Conservation (phyloP, 92 coral and sea anemone species). For the Epizoanthus stellaris region DNA sequence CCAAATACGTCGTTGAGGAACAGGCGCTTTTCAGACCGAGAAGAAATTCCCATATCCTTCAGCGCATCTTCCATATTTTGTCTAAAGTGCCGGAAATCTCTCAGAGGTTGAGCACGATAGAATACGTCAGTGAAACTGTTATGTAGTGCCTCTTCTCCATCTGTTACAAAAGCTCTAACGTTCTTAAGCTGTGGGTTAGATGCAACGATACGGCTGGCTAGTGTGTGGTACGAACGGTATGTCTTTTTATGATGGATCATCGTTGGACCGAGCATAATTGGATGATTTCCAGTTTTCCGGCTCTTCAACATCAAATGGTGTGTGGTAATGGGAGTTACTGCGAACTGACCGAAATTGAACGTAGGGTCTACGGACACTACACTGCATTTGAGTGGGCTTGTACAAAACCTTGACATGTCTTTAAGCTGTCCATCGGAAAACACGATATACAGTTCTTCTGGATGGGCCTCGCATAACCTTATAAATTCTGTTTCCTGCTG, state of each 20-base stretch:
- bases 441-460: slow-evolving; percentile 38
- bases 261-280: slow-evolving; percentile 35
- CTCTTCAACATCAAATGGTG: slow-evolving; percentile 33
- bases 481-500: slow-evolving; percentile 37
- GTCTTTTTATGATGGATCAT: slow-evolving; percentile 48
- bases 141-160: slow-evolving; percentile 54
- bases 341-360: slow-evolving; percentile 40
- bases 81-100: slow-evolving; percentile 44
- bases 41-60: slow-evolving; percentile 40
- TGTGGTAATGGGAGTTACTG: slow-evolving; percentile 38
- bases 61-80: slow-evolving; percentile 53
- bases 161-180: slow-evolving; percentile 40
- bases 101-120: slow-evolving; percentile 28
- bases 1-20: slow-evolving; percentile 48
- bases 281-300: slow-evolving; percentile 47
- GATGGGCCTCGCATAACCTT: slow-evolving; percentile 43
- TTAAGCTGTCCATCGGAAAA: slow-evolving; percentile 33
- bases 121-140: slow-evolving; percentile 41
- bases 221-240: slow-evolving; percentile 22
- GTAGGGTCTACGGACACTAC: slow-evolving; percentile 23
- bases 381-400: slow-evolving; percentile 27
- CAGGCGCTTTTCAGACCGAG: slow-evolving; percentile 15
- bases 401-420: slow-evolving; percentile 41
- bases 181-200: slow-evolving; percentile 41
- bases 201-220: slow-evolving; percentile 40